Base-by-base conservation (phyloP, 2,113 vertebrate species). In the Jacana jacana region DNA sequence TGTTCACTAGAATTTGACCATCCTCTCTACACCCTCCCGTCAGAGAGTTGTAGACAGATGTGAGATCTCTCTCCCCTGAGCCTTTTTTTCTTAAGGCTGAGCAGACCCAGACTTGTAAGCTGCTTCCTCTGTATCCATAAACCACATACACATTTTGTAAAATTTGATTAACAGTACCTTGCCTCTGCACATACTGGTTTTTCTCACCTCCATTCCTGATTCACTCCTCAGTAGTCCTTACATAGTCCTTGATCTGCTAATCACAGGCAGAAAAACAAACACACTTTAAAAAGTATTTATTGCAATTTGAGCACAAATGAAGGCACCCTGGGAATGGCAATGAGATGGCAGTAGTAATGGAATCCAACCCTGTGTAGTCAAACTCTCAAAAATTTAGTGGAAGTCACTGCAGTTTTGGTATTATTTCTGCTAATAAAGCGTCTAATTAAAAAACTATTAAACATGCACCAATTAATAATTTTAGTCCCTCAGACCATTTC, bases 361-460 rank as follows among this genome's bases (percentile, higher is more conserved):
- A 2, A 49, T 75, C 23, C 55, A 86, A 44, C 39, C 6, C 33
- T 60, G 25, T 39, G 73, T 24, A 80, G 55, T 65, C 66, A 88
- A 96, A 64, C 65, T 73, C 31, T 63, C 79, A 55, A 96, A 94
- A 89, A 92, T 69, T 73, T 81, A 68, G 63, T 80, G 49, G 37
- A 40, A 95, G 35, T 80, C 65, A 61, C 73, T 93, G 31, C 71
- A 96, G 90, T 60, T 91, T 95, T 52, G 18, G 13, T 92, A 86
- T 86, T 84, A 95, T 91, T 73, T 92, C 65, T 91, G 46, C 65
- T 91, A 90, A 89, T 89, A 96, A 90, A 95, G 11, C 64, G 75
- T 72, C 79, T 89, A 95, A 96, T 94, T 95, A 70, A 96, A 93
- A 89, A 69, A 31, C 64, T 83, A 81, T 95, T 89, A 84, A 94